Evolutionary conservation across 2,113 vertebrate species (phyloP).

Genomic region (Azemiops feae): DNA sequence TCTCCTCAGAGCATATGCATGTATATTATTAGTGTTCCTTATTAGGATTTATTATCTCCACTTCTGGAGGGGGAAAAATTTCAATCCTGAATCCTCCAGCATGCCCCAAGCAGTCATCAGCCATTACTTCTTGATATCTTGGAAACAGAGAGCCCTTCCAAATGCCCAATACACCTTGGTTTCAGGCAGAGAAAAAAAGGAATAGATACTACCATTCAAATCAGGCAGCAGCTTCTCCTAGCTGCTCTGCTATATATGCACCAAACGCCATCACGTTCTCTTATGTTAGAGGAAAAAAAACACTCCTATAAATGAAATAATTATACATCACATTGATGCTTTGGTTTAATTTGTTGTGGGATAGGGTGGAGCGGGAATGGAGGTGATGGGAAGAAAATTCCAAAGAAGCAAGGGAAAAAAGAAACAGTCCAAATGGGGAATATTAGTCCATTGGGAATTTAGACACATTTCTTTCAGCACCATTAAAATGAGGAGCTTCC

Average conservation of each 20-base stretch:
- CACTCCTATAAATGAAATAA: neutral
- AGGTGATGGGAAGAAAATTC: neutral
- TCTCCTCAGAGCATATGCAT: neutral
- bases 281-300: neutral
- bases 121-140: neutral
- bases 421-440: neutral
- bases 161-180: neutral
- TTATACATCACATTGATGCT: neutral
- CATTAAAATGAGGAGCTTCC: slow-evolving; percentile 20
- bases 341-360: neutral
- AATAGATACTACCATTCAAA: neutral
- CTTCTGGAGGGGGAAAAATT: neutral
- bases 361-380: neutral
- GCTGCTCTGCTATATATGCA: neutral
- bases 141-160: neutral
- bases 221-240: neutral
- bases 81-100: neutral
- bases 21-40: neutral
- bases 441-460: neutral
- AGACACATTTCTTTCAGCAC: neutral
- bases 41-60: neutral
- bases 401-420: neutral
- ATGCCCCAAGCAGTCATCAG: neutral
- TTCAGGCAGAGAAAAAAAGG: neutral
- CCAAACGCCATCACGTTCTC: neutral